A percentile compares a stretch with the other conserved stretches of the same genome.
These are phyloP conservation scores for Stichodactyla helianthus DNA, from an alignment of 64 coral and sea anemone species.

Conservation along the genomic window DNA sequence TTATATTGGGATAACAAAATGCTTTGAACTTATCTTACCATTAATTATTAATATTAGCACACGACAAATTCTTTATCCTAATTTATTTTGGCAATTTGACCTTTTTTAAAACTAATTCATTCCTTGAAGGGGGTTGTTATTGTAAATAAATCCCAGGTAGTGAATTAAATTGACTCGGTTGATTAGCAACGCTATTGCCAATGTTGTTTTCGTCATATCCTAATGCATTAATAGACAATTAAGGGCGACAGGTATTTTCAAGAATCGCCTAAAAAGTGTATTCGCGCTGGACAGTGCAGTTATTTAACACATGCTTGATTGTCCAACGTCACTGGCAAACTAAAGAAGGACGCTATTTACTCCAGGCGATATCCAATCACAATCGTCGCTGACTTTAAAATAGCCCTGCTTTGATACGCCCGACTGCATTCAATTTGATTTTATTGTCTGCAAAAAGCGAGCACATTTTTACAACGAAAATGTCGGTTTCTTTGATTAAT, in stretches of 20 bases:
- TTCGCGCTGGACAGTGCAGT: not conserved
- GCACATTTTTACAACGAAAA: not conserved
- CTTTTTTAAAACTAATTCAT: too few relatives aligned
- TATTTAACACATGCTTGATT: not conserved
- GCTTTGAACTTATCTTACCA: too few relatives aligned
- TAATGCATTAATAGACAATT: not conserved
- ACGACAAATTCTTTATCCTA: too few relatives aligned
- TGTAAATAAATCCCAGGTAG: too few relatives aligned
- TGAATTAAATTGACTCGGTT: too few relatives aligned
- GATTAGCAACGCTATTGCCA: too few relatives aligned
- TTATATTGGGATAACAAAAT: too few relatives aligned
- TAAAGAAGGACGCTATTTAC: not conserved
- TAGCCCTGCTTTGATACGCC: not conserved
- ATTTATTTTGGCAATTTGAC: too few relatives aligned
- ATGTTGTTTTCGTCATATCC: not conserved
- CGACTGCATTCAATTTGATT: not conserved
- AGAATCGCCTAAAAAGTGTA: not conserved
- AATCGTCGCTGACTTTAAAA: not conserved
- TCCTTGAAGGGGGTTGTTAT: too few relatives aligned
- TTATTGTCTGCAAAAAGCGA: not conserved
- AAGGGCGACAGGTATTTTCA: not conserved
- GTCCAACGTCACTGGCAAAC: not conserved
- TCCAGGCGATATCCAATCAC: not conserved
- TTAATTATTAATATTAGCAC: too few relatives aligned
- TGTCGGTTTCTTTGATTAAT: not conserved